Conservation (phyloP, 2,113 vertebrate genomes). For the Rhinichthys klamathensis region DNA sequence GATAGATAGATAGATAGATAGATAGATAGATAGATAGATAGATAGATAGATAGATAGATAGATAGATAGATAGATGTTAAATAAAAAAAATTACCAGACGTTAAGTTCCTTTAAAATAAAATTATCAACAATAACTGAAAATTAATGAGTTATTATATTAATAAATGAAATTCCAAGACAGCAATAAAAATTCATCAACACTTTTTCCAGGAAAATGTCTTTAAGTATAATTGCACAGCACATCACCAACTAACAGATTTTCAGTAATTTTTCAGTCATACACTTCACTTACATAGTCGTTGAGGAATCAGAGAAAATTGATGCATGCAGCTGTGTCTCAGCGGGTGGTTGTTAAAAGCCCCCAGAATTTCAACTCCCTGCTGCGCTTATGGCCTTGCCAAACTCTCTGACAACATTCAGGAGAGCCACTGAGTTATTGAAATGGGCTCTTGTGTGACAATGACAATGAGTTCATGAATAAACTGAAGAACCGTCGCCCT, state of each 20-base stretch:
- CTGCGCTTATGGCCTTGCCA: not conserved
- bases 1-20: too few species aligned
- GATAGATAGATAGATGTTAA: too few species aligned
- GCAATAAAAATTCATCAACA: too few species aligned
- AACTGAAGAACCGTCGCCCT: not conserved
- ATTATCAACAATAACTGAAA: too few species aligned
- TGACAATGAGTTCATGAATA: not conserved
- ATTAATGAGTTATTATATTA: too few species aligned
- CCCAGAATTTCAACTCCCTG: not conserved
- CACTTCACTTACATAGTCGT: not conserved
- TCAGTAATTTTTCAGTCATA: not conserved
- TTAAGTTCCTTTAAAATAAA: too few species aligned
- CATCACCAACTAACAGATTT: not conserved
- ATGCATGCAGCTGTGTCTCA: not conserved
- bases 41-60: too few species aligned
- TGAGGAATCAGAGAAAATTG: not conserved
- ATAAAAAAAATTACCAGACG: too few species aligned
- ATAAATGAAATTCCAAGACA: too few species aligned
- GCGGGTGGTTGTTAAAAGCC: conserved; percentile 3
- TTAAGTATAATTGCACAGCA: not conserved
- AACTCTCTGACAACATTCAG: not conserved
- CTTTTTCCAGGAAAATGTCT: not conserved
- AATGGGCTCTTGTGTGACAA: not conserved
- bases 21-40: too few species aligned
- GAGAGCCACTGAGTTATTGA: not conserved